Evolutionary conservation across 2,113 vertebrate species (phyloP).

Genomic region (Cyprinodon tularosa): DNA sequence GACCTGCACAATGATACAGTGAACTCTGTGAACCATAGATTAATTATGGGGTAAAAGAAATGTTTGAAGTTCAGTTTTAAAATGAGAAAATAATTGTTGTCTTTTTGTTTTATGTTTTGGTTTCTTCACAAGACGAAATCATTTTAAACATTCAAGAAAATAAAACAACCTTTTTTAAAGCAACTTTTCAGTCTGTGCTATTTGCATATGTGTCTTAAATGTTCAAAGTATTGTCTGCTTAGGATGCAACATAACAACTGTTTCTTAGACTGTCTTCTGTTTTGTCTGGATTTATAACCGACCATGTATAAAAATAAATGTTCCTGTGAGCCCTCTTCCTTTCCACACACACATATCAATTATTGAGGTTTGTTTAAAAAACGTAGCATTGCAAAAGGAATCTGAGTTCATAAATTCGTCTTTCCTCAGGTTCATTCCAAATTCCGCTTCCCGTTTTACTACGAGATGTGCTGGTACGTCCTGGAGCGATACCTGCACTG

Average conservation of each 20-base stretch:
- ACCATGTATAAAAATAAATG: neutral
- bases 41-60: neutral
- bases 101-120: neutral
- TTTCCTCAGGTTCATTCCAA: constrained; percentile 90
- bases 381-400: neutral
- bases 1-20: constrained; percentile 4
- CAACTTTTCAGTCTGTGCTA: too few species aligned
- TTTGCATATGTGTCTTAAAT: neutral
- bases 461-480: constrained; percentile 99
- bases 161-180: neutral
- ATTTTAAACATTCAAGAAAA: neutral
- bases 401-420: neutral
- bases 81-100: neutral
- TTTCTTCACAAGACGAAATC: neutral
- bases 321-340: neutral
- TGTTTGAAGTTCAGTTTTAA: neutral
- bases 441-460: constrained; percentile 98
- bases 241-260: neutral
- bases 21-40: constrained; percentile 8
- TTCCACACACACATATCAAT: neutral
- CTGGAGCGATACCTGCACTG: constrained; percentile 94
- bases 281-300: neutral
- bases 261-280: neutral
- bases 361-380: neutral
- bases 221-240: neutral